Evolutionary conservation across 2,797 vertebrate species (phyloP).

Genomic region (Vultur gryphus): DNA sequence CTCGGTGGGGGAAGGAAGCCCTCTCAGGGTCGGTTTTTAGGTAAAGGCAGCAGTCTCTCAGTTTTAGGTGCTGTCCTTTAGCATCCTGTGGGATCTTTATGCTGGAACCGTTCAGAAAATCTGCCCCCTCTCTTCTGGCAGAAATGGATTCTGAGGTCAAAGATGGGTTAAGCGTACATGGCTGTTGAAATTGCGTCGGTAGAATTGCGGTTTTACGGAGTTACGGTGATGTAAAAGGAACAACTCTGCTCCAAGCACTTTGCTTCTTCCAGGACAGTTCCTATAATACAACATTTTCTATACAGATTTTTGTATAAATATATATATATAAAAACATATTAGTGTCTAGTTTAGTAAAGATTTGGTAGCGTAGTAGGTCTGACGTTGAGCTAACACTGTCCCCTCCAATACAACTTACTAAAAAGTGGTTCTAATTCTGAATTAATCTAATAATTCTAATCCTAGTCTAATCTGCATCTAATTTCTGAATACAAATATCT

Average conservation of each 20-base stretch:
- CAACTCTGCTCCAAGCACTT: not conserved
- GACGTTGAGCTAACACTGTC: accelerated
- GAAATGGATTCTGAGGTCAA: not conserved
- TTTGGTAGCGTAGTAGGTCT: not conserved
- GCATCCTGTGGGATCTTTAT: not conserved
- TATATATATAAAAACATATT: not conserved
- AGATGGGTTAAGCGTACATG: accelerated
- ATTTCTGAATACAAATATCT: not conserved
- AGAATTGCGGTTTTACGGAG: not conserved
- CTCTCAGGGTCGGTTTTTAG: no score
- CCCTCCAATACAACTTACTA: not conserved
- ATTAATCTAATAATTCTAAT: not conserved
- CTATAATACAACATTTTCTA: not conserved
- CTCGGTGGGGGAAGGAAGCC: not conserved
- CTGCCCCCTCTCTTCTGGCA: not conserved
- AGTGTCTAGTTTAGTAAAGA: not conserved
- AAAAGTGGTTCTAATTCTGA: not conserved
- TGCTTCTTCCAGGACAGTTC: not conserved
- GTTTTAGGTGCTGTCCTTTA: not conserved
- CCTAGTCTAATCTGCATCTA: accelerated
- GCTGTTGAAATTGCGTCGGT: not conserved
- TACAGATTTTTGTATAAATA: not conserved
- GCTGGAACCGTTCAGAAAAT: not conserved
- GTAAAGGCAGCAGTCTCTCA: not conserved
- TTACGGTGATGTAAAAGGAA: not conserved